These are phyloP conservation scores for Lutraria rhynchaena DNA, from an alignment of 1,140 invertebrate species.

Conservation along the genomic window DNA sequence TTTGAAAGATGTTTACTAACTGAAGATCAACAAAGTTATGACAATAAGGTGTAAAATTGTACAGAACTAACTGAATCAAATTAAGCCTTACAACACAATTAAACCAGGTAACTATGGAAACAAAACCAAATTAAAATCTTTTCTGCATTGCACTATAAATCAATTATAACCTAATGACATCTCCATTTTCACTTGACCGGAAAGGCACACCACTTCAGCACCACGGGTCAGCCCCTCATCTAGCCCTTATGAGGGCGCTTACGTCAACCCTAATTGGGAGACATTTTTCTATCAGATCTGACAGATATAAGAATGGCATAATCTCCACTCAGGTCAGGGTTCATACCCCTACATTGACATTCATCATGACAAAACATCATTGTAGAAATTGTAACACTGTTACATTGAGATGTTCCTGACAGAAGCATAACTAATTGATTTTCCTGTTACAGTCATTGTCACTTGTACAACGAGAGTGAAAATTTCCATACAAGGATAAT, in stretches of 20 bases:
- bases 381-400: conserved; percentile 23
- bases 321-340: conserved; percentile 13
- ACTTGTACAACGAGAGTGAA: too few relatives aligned
- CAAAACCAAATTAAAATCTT: too few relatives aligned
- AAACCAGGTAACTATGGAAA: too few relatives aligned
- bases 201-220: conserved; percentile 27
- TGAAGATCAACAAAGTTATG: too few relatives aligned
- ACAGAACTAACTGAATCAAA: too few relatives aligned
- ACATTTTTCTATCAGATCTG: conserved; percentile 12
- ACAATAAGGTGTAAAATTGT: too few relatives aligned
- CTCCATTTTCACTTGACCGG: conserved; percentile 23
- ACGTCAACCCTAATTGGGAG: conserved; percentile 2
- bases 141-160: too few relatives aligned
- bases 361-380: conserved; percentile 2
- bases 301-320: conserved; percentile 23
- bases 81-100: too few relatives aligned
- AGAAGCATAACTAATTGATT: not conserved
- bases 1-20: too few relatives aligned
- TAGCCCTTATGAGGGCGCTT: not conserved
- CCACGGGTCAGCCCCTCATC: conserved; percentile 10
- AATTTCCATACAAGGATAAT: too few relatives aligned
- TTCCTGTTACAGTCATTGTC: not conserved
- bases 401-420: conserved; percentile 14
- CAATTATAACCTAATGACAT: too few relatives aligned
- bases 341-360: conserved; percentile 17